Percentiles rank a stretch among this genome's conserved stretches.
These are phyloP conservation scores for Agonum fuliginosum DNA, from an alignment of 2,888 invertebrate species.

Conservation along the genomic window DNA sequence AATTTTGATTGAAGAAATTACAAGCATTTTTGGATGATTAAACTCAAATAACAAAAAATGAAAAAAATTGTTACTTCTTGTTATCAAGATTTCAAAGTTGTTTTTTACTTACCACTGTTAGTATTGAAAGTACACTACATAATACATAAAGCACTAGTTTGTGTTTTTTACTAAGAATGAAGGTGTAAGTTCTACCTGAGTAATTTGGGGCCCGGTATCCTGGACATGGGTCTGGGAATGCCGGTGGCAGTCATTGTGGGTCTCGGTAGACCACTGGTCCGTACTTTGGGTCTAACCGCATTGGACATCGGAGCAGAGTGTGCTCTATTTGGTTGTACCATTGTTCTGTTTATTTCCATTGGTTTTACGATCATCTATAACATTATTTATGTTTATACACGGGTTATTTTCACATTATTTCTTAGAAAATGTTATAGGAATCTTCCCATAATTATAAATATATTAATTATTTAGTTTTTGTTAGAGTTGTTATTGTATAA, in stretches of 20 bases:
- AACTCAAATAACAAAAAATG: no score
- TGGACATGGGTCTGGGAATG: slow-evolving; percentile 69
- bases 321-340: slow-evolving; percentile 13
- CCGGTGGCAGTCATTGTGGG: slow-evolving; percentile 66
- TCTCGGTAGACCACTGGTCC: slow-evolving; percentile 69
- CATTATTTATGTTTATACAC: background rate
- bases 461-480: slow-evolving; percentile 13
- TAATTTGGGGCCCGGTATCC: slow-evolving; percentile 69
- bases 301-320: slow-evolving; percentile 54
- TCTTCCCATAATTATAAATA: slow-evolving; percentile 21
- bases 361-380: slow-evolving; percentile 61
- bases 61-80: no score
- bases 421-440: slow-evolving; percentile 7
- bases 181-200: slow-evolving; percentile 36
- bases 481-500: background rate
- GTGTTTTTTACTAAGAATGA: no score
- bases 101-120: no score
- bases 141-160: no score
- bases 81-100: no score
- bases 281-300: slow-evolving; percentile 62
- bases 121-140: no score
- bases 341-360: slow-evolving; percentile 51
- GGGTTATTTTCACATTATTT: background rate
- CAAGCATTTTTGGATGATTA: no score
- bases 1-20: no score